Percentiles rank a stretch among this genome's conserved stretches.
These are phyloP conservation scores for Bubalus kerabau DNA, from an alignment of 2,113 vertebrate genomes.

Conservation along the genomic window DNA sequence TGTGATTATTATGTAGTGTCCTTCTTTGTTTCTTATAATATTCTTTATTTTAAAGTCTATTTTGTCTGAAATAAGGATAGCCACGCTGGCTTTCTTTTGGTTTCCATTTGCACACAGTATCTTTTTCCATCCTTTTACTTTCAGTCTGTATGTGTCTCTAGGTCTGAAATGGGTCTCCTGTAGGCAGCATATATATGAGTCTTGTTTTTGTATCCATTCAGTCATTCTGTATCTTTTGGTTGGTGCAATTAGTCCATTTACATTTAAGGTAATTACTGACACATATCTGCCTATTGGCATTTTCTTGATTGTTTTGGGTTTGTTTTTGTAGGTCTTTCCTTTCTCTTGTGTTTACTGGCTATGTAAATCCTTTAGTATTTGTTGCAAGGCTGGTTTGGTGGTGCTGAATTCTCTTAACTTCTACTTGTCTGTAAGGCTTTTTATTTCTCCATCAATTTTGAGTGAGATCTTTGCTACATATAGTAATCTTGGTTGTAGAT, in stretches of 20 bases:
- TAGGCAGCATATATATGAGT: not conserved
- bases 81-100: not conserved
- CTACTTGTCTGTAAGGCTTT: not conserved
- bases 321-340: not conserved
- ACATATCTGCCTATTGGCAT: not conserved
- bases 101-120: not conserved
- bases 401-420: not conserved
- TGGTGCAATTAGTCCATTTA: not conserved
- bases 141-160: not conserved
- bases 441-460: not conserved
- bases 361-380: not conserved
- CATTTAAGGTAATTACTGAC: not conserved
- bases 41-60: not conserved
- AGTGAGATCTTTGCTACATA: not conserved
- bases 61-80: not conserved
- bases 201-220: not conserved
- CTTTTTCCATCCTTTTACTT: not conserved
- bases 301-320: not conserved
- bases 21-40: not conserved
- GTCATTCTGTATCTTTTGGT: not conserved
- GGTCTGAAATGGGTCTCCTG: not conserved
- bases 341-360: not conserved
- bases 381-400: not conserved
- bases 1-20: not conserved
- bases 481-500: not conserved